phyloP scores from a whole-genome alignment of 2,113 vertebrate species.

The Chionodraco myersi region DNA sequence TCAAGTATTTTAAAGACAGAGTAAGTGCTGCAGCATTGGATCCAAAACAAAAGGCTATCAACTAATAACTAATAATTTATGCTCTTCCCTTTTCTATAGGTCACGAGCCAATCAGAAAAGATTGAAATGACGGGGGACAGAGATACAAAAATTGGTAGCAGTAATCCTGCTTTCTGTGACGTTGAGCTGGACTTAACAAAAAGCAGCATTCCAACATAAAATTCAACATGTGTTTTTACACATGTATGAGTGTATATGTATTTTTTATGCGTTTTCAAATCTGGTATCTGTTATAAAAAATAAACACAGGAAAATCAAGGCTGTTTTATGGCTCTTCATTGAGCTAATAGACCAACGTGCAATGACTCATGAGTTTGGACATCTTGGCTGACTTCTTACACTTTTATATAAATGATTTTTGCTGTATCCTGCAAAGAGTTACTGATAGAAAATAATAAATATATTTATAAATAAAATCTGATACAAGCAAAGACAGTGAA shows the following conservation, averaged over 20 bases:
- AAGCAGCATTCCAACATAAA: constrained; percentile 29
- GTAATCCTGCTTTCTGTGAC: constrained; percentile 59
- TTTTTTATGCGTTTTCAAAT: background rate
- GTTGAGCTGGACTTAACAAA: constrained; percentile 60
- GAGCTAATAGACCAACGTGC: background rate
- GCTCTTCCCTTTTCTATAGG: constrained; percentile 38
- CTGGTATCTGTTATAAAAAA: background rate
- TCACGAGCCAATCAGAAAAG: constrained; percentile 28
- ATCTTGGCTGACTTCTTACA: background rate
- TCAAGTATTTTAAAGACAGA: constrained; percentile 66
- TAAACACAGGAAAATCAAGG: background rate
- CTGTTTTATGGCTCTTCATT: background rate
- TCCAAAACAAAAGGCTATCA: fast-evolving
- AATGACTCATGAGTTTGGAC: background rate
- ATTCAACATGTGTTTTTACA: background rate
- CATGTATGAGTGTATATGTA: background rate
- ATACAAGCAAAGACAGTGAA: background rate
- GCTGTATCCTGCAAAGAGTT: background rate
- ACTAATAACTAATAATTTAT: background rate
- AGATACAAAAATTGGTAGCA: constrained; percentile 43
- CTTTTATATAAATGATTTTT: background rate
- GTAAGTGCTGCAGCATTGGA: constrained; percentile 53
- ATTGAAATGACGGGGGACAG: constrained; percentile 41
- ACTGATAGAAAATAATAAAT: background rate
- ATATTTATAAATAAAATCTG: background rate